phyloP scores from a whole-genome alignment of 2,113 vertebrate genomes.

The Nibea coibor region DNA sequence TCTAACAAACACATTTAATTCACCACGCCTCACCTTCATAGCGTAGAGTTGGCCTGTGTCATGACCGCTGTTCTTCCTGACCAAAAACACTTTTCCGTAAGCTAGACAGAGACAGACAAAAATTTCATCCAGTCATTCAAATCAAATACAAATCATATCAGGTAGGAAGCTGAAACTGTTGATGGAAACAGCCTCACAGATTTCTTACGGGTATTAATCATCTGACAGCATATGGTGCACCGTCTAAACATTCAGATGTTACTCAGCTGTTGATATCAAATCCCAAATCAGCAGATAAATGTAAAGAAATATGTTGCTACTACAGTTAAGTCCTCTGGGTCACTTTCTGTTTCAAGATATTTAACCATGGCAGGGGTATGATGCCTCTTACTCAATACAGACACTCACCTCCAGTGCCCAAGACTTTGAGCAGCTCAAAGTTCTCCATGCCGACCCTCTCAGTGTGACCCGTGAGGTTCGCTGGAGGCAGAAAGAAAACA shows the following conservation, averaged over 20 bases:
- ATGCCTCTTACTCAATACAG: neutral
- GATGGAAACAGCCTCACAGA: slow-evolving; percentile 17
- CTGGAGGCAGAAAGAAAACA: slow-evolving; percentile 75
- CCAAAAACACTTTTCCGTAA: slow-evolving; percentile 94
- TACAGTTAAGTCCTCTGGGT: neutral
- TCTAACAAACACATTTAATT: neutral
- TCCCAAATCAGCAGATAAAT: slow-evolving; percentile 19
- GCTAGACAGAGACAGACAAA: slow-evolving; percentile 80
- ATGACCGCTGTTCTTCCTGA: slow-evolving; percentile 90
- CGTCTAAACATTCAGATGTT: neutral
- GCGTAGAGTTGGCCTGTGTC: slow-evolving; percentile 91
- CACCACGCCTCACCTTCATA: slow-evolving; percentile 87
- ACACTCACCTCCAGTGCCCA: slow-evolving; percentile 95
- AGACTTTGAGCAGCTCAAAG: slow-evolving; percentile 97
- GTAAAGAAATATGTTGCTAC: slow-evolving; percentile 2
- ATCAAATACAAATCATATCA: neutral
- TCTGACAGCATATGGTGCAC: slow-evolving; percentile 9
- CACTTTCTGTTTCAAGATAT: slow-evolving; percentile 10
- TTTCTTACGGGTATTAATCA: slow-evolving; percentile 20
- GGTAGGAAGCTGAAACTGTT: neutral
- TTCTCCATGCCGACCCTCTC: slow-evolving; percentile 99
- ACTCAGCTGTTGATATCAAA: neutral
- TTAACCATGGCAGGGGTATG: neutral
- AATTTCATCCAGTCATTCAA: neutral
- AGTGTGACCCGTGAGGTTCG: slow-evolving; percentile 96